Percentiles rank a stretch among this genome's conserved stretches.
Evolutionary conservation across 2,888 invertebrate genomes (phyloP).

Genomic region (Lepidocyrtinus sp.): DNA sequence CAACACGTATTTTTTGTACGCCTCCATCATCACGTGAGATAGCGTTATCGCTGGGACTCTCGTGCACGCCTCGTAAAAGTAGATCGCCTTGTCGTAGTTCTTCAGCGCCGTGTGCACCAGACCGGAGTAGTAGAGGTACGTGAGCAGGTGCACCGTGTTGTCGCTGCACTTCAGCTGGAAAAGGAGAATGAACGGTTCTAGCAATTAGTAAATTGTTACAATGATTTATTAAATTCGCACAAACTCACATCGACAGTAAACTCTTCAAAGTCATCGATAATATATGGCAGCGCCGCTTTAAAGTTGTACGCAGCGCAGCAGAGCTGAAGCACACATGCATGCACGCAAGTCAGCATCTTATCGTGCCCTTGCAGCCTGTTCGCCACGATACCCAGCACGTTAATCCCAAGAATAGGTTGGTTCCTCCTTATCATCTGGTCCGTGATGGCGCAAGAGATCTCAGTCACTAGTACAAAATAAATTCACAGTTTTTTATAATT

Average conservation of each 20-base stretch:
- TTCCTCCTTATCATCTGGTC: constrained; percentile 84
- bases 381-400: constrained; percentile 86
- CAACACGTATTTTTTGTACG: constrained; percentile 96
- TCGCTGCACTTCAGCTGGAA: constrained; percentile 70
- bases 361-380: constrained; percentile 74
- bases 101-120: constrained; percentile 97
- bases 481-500: no score
- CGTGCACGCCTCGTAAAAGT: constrained; percentile 96
- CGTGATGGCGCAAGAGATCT: constrained; percentile 88
- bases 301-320: constrained; percentile 93
- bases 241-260: constrained; percentile 85
- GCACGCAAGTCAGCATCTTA: constrained; percentile 90
- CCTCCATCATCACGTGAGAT: constrained; percentile 97
- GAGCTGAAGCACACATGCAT: constrained; percentile 93
- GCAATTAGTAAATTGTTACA: neutral
- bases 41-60: constrained; percentile 96
- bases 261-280: constrained; percentile 92
- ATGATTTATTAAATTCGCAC: neutral
- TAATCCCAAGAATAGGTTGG: constrained; percentile 87
- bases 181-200: neutral
- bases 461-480: constrained; percentile 90
- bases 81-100: constrained; percentile 92
- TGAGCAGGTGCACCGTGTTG: constrained; percentile 78
- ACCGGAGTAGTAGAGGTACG: constrained; percentile 97
- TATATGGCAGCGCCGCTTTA: constrained; percentile 89